Evolutionary conservation across 2,797 vertebrate species (phyloP), one percentile per base, ranked within the genome.

Genomic region (Chelidonichthys spinosus): DNA sequence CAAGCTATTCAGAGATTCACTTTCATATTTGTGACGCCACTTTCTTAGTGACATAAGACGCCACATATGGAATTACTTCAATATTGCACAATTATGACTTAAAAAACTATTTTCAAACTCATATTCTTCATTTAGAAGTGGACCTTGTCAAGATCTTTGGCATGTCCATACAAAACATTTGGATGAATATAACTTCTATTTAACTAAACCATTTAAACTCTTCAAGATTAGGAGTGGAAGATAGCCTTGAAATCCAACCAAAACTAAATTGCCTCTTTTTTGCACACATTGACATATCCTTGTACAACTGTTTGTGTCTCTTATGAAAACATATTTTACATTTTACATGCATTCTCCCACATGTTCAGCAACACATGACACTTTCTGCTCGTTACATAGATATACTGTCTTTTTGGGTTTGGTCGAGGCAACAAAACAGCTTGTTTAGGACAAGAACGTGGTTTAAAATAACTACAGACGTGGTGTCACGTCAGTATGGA

Each of bases 1-100:
- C 4, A 6, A 50, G 63, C 62, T 53, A 64, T 71, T 69, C 33
- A 63, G 40, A 65, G 33, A 63, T 76, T 75, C 47, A 52, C 46
- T 39, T 74, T 76, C 18, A 65, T 58, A 33, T 63, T 37, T 37
- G n/a, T 25, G 3, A 17, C 47, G 4, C 14, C 33, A 40, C 14
- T 62, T 58, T 67, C 4, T 33, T 18, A 39, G 14, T 67, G 7
- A 40, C 33, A 72, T 8, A 14, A 63, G 7, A 52, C 2, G 39
- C 6, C 14, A 11, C 39, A 42, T 42, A 13, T 4, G 7, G 5
- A 53, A 62, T 59, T 2, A 55, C 40, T 43, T 68, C 4, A 1
- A 44, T 50, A 36, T 63, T 9, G 15, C 11, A 4, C 46, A 32
- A 58, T 5, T 37, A 47, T 49, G 53, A 42, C 7, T 15, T 42